Evolutionary conservation across 1,140 invertebrate genomes (phyloP), one percentile per base, ranked within the genome.

Genomic region (Hyposmocoma kahamanoa): DNA sequence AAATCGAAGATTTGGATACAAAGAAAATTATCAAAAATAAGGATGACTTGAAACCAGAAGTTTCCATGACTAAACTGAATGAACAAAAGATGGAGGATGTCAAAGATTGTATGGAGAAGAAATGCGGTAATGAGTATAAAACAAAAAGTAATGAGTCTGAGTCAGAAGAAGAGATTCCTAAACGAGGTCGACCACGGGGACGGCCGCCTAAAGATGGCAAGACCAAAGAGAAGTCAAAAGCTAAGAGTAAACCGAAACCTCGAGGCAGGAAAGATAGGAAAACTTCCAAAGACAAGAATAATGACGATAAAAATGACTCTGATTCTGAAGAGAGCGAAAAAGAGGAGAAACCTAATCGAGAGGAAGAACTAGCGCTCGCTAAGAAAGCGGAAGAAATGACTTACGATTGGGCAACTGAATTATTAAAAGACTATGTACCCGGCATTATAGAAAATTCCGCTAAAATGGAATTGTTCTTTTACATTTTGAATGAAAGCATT

Each of bases 401-500:
- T 4, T 95, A 95, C 62, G 93, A 95, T 65, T 95, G 94, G 94
- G 96, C 96, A 0, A 89, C 93, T 3, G 93, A 95, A 47, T 72
- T 97, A 13, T 89, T 98, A 72, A 95, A 95, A 79, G 91, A 93
- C 56, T 99, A 99, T 77, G 85, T 93, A 45, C 91, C 96, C 6
- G 96, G 95, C 21, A 86, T 93, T n/a, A 91, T 99, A 53, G 95
- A 97, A 67, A 97, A 97, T 70, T 97, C 97, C 3, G 93, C 94
- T 1, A 99, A 99, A 87, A 97, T 99, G 92, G 91, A 95, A 52
- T 89, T 99, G 19, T 92, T 99, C 56, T 97, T 99, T 74, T 94
- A 93, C 47, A 95, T 99, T 39, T 88, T 99, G 5, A 92, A 96
- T 59, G 94, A 98, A 83, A 94, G 95, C 55, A 92, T 98, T 22